A percentile compares a stretch with the other conserved stretches of the same genome.
Conservation (phyloP, 2,888 invertebrate species). For the Hipparchia semele region DNA sequence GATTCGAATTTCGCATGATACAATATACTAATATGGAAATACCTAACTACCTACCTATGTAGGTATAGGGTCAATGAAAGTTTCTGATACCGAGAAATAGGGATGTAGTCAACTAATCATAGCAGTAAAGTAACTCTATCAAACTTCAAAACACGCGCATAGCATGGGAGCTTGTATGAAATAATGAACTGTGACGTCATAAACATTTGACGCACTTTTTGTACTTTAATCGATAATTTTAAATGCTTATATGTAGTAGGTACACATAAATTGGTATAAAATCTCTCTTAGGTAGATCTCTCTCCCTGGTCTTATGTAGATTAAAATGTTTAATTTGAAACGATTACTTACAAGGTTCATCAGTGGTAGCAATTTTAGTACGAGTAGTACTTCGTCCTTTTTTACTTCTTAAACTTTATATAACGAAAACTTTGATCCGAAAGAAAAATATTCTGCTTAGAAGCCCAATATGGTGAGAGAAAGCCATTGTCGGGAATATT, state of each 20-base stretch:
- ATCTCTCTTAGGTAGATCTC: no score
- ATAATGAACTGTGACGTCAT: no score
- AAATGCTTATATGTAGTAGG: no score
- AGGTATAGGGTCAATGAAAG: not conserved
- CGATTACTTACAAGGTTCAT: not conserved
- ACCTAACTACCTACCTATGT: not conserved
- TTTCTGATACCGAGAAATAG: not conserved
- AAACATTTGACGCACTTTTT: no score
- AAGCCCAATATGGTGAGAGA: constrained; percentile 11
- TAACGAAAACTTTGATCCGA: not conserved
- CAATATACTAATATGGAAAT: not conserved
- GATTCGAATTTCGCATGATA: not conserved
- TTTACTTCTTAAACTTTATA: not conserved
- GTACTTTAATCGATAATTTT: no score
- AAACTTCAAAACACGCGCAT: no score
- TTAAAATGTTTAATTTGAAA: no score
- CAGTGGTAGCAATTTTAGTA: no score
- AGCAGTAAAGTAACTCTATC: no score
- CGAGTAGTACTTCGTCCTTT: no score
- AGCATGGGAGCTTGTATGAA: no score
- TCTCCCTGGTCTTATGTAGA: no score
- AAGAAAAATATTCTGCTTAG: constrained; percentile 2
- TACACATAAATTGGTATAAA: not conserved
- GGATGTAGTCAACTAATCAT: not conserved
- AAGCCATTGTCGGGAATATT: constrained; percentile 40